These are phyloP conservation scores for Aporophyla nigra DNA, from an alignment of 2,888 invertebrate genomes.

Conservation along the genomic window DNA sequence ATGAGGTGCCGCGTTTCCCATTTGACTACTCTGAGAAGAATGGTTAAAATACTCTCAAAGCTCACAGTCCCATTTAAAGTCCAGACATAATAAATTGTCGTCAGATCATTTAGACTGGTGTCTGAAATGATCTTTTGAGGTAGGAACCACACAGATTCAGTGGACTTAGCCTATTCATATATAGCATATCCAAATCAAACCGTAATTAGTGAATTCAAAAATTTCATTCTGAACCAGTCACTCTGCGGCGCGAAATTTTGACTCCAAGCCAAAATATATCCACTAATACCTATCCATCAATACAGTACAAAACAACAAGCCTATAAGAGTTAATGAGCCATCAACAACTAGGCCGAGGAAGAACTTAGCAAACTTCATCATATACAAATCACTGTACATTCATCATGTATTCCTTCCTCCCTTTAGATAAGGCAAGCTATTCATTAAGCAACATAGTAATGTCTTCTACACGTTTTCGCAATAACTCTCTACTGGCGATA, in stretches of 20 bases:
- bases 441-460: constrained; percentile 80
- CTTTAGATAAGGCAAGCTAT: constrained; percentile 76
- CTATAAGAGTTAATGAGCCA: constrained; percentile 55
- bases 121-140: too few species aligned
- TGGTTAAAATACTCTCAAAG: too few species aligned
- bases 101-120: too few species aligned
- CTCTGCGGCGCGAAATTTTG: constrained; percentile 3
- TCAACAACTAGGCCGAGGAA: constrained; percentile 48
- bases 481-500: constrained; percentile 81
- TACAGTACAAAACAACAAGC: constrained; percentile 48
- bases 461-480: constrained; percentile 76
- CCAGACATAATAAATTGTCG: too few species aligned
- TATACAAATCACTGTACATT: constrained; percentile 73
- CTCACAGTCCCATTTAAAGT: too few species aligned
- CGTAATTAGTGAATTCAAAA: constrained; percentile 4
- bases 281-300: constrained; percentile 24
- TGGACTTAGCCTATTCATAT: too few species aligned
- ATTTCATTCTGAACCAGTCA: constrained; percentile 1
- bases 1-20: too few species aligned
- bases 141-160: too few species aligned
- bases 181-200: too few species aligned
- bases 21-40: too few species aligned
- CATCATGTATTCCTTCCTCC: constrained; percentile 77
- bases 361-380: constrained; percentile 66
- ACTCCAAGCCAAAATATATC: constrained; percentile 37